Percentiles rank a stretch among this genome's conserved stretches.
Evolutionary conservation across 2,888 invertebrate species (phyloP).

Genomic region (Pristionchus fissidentatus): DNA sequence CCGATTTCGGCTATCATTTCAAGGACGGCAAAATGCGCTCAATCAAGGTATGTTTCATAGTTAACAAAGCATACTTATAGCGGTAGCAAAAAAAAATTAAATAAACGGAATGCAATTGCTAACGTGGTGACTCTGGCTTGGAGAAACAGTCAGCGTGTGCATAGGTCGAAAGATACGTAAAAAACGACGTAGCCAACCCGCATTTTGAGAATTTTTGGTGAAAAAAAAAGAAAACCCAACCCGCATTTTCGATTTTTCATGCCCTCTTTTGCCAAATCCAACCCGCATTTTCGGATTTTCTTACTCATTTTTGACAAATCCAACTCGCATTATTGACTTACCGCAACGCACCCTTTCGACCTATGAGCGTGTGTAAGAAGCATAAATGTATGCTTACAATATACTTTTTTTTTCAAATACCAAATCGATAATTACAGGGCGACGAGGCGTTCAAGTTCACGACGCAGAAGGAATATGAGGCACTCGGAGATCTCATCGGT

Average conservation of each 20-base stretch:
- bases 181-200: too few relatives aligned
- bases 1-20: conserved; percentile 16
- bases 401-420: not conserved
- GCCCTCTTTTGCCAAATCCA: not conserved
- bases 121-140: not conserved
- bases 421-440: not conserved
- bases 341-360: too few relatives aligned
- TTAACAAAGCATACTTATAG: not conserved
- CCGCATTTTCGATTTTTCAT: not conserved
- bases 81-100: too few relatives aligned
- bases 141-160: too few relatives aligned
- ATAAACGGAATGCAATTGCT: too few relatives aligned
- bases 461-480: conserved; percentile 31
- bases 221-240: too few relatives aligned
- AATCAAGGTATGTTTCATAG: conserved; percentile 5
- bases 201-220: too few relatives aligned
- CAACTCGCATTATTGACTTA: too few relatives aligned
- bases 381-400: not conserved
- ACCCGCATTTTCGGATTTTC: too few relatives aligned
- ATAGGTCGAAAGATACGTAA: too few relatives aligned
- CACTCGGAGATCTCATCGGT: conserved; percentile 18
- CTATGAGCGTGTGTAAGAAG: not conserved
- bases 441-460: not conserved
- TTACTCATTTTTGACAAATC: too few relatives aligned
- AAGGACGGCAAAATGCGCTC: not conserved